Conservation (phyloP, 2,113 vertebrate species). For the Castor canadensis region DNA sequence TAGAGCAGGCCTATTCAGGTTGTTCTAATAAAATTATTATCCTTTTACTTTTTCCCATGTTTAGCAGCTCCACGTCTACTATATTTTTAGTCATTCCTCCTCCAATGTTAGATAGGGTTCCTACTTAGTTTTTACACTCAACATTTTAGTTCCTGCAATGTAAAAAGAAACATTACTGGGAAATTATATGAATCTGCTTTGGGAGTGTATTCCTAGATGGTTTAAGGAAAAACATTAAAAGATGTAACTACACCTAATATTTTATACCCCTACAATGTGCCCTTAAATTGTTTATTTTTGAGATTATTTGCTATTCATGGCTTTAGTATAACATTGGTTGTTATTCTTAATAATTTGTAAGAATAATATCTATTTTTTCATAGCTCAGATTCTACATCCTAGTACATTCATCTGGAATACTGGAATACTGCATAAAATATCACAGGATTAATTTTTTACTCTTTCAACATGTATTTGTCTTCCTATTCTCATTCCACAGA, state of each 20-base stretch:
- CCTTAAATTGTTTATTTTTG: background rate
- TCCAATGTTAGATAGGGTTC: background rate
- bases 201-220: background rate
- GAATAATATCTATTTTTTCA: constrained; percentile 10
- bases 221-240: background rate
- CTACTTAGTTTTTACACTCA: background rate
- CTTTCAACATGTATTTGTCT: background rate
- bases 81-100: background rate
- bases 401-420: background rate
- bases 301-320: background rate
- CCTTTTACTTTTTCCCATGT: background rate
- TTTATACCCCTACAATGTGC: background rate
- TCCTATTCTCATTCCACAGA: background rate
- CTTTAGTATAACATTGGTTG: background rate
- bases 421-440: background rate
- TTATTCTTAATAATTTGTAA: constrained; percentile 4
- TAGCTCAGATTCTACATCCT: background rate
- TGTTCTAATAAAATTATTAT: background rate
- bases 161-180: background rate
- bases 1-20: background rate
- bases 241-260: background rate
- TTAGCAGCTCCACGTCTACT: background rate
- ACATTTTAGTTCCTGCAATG: background rate
- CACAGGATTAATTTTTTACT: background rate
- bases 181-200: background rate